Conservation (phyloP, 2,888 invertebrate genomes). For the Habrosyne pyritoides region DNA sequence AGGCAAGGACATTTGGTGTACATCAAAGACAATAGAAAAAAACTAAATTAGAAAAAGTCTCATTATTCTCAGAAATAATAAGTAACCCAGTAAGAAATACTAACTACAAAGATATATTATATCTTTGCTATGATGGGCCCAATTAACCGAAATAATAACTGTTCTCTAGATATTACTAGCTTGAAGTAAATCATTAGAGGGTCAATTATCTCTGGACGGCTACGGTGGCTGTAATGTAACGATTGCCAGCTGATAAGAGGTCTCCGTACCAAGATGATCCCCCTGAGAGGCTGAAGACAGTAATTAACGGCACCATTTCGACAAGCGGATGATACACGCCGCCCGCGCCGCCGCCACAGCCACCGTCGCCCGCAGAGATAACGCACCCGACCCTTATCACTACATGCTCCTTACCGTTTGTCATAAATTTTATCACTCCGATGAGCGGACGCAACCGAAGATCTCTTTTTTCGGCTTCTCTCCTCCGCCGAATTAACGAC, state of each 20-base stretch:
- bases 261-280: slow-evolving; percentile 29
- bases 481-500: slow-evolving; percentile 72
- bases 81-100: too few relatives aligned
- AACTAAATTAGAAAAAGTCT: too few relatives aligned
- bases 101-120: too few relatives aligned
- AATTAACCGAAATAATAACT: too few relatives aligned
- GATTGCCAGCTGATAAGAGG: slow-evolving; percentile 49
- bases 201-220: slow-evolving; percentile 31
- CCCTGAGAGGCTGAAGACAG: slow-evolving; percentile 34
- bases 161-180: neutral
- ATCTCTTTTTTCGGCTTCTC: slow-evolving; percentile 65
- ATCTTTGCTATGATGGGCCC: neutral
- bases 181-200: slow-evolving; percentile 31
- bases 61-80: too few relatives aligned
- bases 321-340: slow-evolving; percentile 43
- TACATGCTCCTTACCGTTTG: slow-evolving; percentile 78
- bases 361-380: slow-evolving; percentile 52
- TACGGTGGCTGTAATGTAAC: slow-evolving; percentile 34
- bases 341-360: slow-evolving; percentile 34
- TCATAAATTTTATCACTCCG: slow-evolving; percentile 81
- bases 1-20: too few relatives aligned
- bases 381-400: slow-evolving; percentile 74
- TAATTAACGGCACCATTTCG: slow-evolving; percentile 51
- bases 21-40: too few relatives aligned
- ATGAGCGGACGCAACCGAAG: slow-evolving; percentile 71